Percentiles rank a stretch among this genome's conserved stretches.
Evolutionary conservation across 64 coral and sea anemone genomes (phyloP).

Genomic region (Dendrophyllia cribrosa): DNA sequence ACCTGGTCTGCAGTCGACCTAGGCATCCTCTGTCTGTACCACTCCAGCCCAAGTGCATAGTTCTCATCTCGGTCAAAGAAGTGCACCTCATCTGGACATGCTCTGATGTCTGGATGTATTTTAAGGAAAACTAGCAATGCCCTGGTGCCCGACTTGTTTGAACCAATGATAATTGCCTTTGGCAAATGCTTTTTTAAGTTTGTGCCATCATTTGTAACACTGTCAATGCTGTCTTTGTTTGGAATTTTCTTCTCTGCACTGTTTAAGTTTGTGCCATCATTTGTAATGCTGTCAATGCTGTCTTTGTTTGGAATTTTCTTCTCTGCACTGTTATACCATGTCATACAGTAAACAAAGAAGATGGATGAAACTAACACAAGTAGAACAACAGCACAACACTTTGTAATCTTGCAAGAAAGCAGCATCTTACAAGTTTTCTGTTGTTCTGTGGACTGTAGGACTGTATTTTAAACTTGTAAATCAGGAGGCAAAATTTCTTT

Average conservation of each 20-base stretch:
- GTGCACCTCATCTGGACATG: slow-evolving; percentile 63
- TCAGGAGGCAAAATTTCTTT: background rate
- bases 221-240: background rate
- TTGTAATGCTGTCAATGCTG: background rate
- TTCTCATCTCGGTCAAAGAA: slow-evolving; percentile 76
- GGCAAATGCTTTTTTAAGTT: slow-evolving; percentile 47
- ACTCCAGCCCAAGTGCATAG: slow-evolving; percentile 57
- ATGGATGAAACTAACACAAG: background rate
- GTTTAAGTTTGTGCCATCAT: background rate
- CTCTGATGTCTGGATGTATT: slow-evolving; percentile 70
- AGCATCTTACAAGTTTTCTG: background rate
- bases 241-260: background rate
- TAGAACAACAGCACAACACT: background rate
- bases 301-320: background rate
- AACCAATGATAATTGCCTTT: slow-evolving; percentile 78
- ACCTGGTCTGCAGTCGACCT: slow-evolving; percentile 42
- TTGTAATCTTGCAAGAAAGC: background rate
- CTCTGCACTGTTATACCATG: background rate
- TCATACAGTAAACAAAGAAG: slow-evolving; percentile 7
- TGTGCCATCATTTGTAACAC: background rate
- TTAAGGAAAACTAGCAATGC: slow-evolving; percentile 60
- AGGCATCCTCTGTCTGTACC: slow-evolving; percentile 74
- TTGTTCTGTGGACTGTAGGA: background rate
- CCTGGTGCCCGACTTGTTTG: slow-evolving; percentile 76
- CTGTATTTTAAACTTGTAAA: background rate